Evolutionary conservation across 1,140 invertebrate species (phyloP).

Genomic region (Drosophila melanogaster): Release_6_plus_ISO1_MT NT_033777.3:27473001-27473500

Average conservation of each 20-base stretch:
- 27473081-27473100: slow-evolving; percentile 10
- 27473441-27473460: neutral
- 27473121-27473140: slow-evolving; percentile 35
- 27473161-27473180: slow-evolving; percentile 67
- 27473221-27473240: slow-evolving; percentile 64
- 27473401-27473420: slow-evolving; percentile 31
- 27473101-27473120: slow-evolving; percentile 18
- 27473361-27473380: slow-evolving; percentile 71
- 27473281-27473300: slow-evolving; percentile 14
- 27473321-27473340: slow-evolving; percentile 45
- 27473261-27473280: slow-evolving; percentile 4
- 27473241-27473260: slow-evolving; percentile 6
- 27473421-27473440: slow-evolving; percentile 43
- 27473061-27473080: slow-evolving; percentile 45
- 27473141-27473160: slow-evolving; percentile 4
- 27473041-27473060: slow-evolving; percentile 49
- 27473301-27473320: slow-evolving; percentile 40
- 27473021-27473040: slow-evolving; percentile 40
- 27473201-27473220: slow-evolving; percentile 61
- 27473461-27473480: neutral
- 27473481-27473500: slow-evolving; percentile 3
- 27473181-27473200: slow-evolving; percentile 64
- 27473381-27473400: slow-evolving; percentile 65
- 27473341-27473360: slow-evolving; percentile 37
- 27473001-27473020: slow-evolving; percentile 23